Evolutionary conservation across 2,113 vertebrate genomes (phyloP), one percentile per base, ranked within the genome.

Genomic region (Emydocephalus ijimae): DNA sequence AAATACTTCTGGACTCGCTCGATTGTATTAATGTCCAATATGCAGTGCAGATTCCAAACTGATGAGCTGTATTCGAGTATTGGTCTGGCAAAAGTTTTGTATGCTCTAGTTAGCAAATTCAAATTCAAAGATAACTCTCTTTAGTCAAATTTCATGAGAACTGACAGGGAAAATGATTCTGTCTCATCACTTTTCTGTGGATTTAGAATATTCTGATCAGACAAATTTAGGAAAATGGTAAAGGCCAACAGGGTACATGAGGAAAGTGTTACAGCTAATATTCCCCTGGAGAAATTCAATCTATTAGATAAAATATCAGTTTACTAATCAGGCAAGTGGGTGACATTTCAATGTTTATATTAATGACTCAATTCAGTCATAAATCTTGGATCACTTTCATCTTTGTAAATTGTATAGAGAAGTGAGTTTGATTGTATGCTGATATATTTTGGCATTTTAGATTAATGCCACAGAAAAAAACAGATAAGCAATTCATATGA

Each of bases 391-490:
- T 24, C 48, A 1, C 5, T 57, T 1, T 39, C n/a, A n/a, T 0
- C 89, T n/a, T 48, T 11, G 54, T 57, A 10, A 39, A 39, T 81
- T 86, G 0, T 5, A 45, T 61, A 26, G 56, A 20, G 54, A 12
- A 89, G 15, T 88, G 14, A 45, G 88, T 81, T 81, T 48, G 7
- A 91, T 43, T 48, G 1, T 56, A 12, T 43, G 12, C 14, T 2
- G 0, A 1, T 0, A 0, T n/a, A 69, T 23, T 21, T 69, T 52
- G 1, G 61, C 61, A 2, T 1, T 0, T 3, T 55, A 1, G 29
- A 43, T 64, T 64, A 39, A 89, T 85, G 50, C 21, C 18, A 81
- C 15, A 39, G 18, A 39, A 81, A 74, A 81, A 21, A 39, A 3
- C 26, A 64, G n/a, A 39, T 39, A n/a, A 56, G n/a, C 29, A 56